Percentiles rank a stretch among this genome's conserved stretches.
These are phyloP conservation scores for Zeuzera pyrina DNA, from an alignment of 2,888 invertebrate species.

Conservation along the genomic window DNA sequence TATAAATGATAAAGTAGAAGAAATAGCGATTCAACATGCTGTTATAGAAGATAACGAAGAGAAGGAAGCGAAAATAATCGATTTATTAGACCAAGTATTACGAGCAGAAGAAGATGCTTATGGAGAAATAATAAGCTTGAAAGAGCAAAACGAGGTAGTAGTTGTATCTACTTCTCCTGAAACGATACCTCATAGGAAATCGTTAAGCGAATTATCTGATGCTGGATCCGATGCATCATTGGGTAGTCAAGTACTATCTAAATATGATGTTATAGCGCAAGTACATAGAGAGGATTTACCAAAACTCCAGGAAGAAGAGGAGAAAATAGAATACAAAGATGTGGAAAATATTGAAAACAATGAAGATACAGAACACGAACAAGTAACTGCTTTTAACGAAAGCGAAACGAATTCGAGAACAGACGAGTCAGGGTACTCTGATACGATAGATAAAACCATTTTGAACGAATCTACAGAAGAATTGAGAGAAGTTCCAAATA, in stretches of 20 bases:
- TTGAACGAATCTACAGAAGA: conserved; percentile 42
- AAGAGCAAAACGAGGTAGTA: conserved; percentile 35
- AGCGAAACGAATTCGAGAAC: conserved; percentile 57
- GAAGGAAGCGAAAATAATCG: conserved; percentile 64
- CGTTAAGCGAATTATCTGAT: conserved; percentile 54
- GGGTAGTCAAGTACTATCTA: conserved; percentile 56
- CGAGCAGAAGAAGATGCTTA: conserved; percentile 64
- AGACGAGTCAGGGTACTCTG: conserved; percentile 63
- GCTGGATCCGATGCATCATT: conserved; percentile 59
- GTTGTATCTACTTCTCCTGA: conserved; percentile 20
- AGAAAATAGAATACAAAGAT: conserved; percentile 30
- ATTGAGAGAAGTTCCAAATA: conserved; percentile 27
- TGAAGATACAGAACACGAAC: conserved; percentile 24
- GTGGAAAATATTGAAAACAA: conserved; percentile 10
- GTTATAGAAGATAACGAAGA: conserved; percentile 50
- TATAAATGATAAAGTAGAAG: conserved; percentile 31
- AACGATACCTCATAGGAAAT: conserved; percentile 40
- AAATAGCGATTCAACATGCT: conserved; percentile 40
- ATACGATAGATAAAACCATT: conserved; percentile 47
- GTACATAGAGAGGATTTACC: conserved; percentile 72
- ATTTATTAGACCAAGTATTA: conserved; percentile 58
- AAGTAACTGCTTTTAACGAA: conserved; percentile 47
- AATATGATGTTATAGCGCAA: conserved; percentile 72
- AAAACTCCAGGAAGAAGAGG: conserved; percentile 51
- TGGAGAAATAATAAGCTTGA: conserved; percentile 41